Percentiles rank a stretch among this genome's conserved stretches.
Evolutionary conservation across 2,888 invertebrate species (phyloP).

Genomic region (Protonemura montana): DNA sequence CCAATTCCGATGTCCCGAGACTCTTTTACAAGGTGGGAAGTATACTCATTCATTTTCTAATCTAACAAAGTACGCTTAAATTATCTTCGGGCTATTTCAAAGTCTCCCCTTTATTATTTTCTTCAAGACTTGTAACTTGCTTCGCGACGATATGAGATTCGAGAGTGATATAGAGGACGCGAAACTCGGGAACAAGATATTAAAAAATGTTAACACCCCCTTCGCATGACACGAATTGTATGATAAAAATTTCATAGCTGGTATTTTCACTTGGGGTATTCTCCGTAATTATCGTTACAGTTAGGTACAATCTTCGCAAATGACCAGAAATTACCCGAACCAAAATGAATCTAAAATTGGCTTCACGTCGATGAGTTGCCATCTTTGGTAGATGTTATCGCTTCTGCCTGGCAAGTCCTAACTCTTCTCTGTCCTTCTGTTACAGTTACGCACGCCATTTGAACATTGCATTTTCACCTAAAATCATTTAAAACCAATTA

Average conservation of each 20-base stretch:
- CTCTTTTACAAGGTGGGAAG: neutral
- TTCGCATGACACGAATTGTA: neutral
- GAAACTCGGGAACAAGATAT: neutral
- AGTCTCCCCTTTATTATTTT: neutral
- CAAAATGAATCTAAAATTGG: neutral
- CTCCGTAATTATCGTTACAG: neutral
- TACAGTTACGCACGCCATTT: neutral
- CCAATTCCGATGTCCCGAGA: neutral
- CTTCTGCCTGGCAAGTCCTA: neutral
- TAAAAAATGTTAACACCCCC: neutral
- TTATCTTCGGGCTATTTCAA: neutral
- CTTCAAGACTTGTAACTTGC: neutral
- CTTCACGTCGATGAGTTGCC: neutral
- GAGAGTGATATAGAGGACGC: neutral
- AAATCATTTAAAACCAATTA: conserved; percentile 7
- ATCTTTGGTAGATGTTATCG: neutral
- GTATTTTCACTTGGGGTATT: neutral
- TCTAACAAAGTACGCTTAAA: neutral
- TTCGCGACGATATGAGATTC: neutral
- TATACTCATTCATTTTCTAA: conserved; percentile 3
- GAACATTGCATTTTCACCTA: neutral
- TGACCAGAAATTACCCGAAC: neutral
- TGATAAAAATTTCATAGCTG: neutral
- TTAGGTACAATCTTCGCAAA: neutral
- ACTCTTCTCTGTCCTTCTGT: neutral